Evolutionary conservation across 2,113 vertebrate species (phyloP).

Genomic region (Nothoprocta pentlandii): DNA sequence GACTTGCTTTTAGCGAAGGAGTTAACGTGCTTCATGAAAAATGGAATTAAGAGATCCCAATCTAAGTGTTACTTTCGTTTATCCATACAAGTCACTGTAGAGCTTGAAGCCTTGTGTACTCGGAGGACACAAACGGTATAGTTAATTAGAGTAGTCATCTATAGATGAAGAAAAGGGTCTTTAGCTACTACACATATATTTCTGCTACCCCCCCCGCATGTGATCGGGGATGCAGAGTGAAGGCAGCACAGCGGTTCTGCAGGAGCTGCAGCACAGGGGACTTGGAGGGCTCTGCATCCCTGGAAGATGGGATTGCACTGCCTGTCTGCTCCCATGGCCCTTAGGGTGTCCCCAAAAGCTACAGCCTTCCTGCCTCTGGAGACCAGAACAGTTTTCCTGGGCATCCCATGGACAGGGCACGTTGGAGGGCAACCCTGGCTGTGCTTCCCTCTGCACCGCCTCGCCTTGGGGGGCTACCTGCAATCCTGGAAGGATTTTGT

Average conservation of each 20-base stretch:
- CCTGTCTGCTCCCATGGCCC: rapidly evolving
- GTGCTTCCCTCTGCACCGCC: not conserved
- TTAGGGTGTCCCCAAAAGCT: not conserved
- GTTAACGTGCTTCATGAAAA: not conserved
- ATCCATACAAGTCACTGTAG: not conserved
- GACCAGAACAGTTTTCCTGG: not conserved
- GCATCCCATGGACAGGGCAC: rapidly evolving
- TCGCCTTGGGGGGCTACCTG: not conserved
- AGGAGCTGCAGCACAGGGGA: rapidly evolving
- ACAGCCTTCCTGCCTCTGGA: not conserved
- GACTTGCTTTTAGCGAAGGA: slow-evolving; percentile 41
- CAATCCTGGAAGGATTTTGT: not conserved
- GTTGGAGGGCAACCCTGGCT: not conserved
- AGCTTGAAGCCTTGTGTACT: not conserved
- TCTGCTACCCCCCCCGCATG: not conserved
- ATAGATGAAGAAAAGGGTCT: not conserved
- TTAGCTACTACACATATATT: rapidly evolving
- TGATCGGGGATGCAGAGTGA: not conserved
- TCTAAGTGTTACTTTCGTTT: not conserved
- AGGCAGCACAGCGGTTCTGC: not conserved
- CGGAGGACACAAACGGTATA: not conserved
- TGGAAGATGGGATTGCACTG: not conserved
- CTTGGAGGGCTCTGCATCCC: not conserved
- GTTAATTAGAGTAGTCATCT: not conserved
- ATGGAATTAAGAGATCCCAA: not conserved